phyloP scores from a whole-genome alignment of 2,888 invertebrate species.

The Diabrotica balteata region DNA sequence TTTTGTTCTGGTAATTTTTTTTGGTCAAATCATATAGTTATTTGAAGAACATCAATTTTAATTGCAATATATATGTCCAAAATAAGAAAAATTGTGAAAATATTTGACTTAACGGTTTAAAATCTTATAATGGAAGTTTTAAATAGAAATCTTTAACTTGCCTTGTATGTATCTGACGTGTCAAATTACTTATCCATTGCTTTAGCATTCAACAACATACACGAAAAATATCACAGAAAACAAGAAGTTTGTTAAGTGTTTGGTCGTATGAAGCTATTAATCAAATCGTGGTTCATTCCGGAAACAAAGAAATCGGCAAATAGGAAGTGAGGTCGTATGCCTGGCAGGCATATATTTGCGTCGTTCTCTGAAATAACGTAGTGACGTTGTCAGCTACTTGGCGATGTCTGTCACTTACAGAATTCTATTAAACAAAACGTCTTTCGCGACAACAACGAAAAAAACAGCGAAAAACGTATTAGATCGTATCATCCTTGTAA shows the following conservation, averaged over 20 bases:
- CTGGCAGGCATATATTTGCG: constrained; percentile 27
- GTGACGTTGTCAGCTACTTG: constrained; percentile 41
- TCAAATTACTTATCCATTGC: constrained; percentile 5
- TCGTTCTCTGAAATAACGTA: constrained; percentile 36
- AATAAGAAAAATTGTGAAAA: no score
- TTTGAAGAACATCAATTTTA: no score
- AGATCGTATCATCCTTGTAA: constrained; percentile 16
- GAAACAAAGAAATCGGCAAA: constrained; percentile 26
- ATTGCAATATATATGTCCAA: no score
- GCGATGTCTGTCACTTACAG: constrained; percentile 45
- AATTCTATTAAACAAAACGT: constrained; percentile 46
- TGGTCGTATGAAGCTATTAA: constrained; percentile 25
- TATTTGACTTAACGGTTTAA: no score
- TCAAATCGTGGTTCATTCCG: constrained; percentile 25
- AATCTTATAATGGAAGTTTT: no score
- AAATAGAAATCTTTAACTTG: not conserved
- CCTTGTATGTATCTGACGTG: constrained; percentile 1
- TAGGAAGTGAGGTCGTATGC: constrained; percentile 21
- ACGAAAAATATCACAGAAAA: constrained; percentile 10
- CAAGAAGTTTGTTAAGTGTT: constrained; percentile 21
- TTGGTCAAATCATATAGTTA: no score
- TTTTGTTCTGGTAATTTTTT: no score
- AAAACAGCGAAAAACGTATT: constrained; percentile 18
- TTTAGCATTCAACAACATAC: constrained; percentile 1
- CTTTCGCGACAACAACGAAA: constrained; percentile 36